These are phyloP conservation scores for Polylopha cassiicola DNA, from an alignment of 2,888 invertebrate genomes.

Conservation along the genomic window DNA sequence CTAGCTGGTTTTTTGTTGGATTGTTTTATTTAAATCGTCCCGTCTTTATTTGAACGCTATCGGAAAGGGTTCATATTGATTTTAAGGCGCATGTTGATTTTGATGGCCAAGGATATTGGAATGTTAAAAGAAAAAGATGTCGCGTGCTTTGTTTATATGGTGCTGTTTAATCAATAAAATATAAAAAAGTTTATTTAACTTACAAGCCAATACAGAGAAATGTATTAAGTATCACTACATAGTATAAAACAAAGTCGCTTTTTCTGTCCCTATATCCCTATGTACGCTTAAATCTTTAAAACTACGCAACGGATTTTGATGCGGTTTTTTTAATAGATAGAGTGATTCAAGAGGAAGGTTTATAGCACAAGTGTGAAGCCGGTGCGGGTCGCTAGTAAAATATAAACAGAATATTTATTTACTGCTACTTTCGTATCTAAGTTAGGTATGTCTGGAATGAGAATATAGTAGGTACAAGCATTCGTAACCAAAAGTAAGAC, in stretches of 20 bases:
- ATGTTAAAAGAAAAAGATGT: slow-evolving; percentile 36
- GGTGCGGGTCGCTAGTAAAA: too few species aligned
- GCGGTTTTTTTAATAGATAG: too few species aligned
- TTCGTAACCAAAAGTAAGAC: slow-evolving; percentile 2
- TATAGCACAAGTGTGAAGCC: too few species aligned
- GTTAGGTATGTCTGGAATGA: slow-evolving; percentile 2
- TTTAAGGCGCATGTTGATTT: slow-evolving; percentile 65
- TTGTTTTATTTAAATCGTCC: slow-evolving; percentile 57
- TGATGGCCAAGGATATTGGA: slow-evolving; percentile 57
- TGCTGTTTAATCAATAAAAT: slow-evolving; percentile 5
- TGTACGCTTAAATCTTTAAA: too few species aligned
- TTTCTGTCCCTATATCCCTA: too few species aligned
- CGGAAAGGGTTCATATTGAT: slow-evolving; percentile 70
- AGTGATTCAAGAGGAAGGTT: too few species aligned
- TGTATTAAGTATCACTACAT: too few species aligned
- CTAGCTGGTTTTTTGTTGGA: slow-evolving; percentile 38
- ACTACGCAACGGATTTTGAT: too few species aligned
- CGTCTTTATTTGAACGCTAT: slow-evolving; percentile 62
- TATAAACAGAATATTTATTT: too few species aligned
- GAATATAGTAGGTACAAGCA: slow-evolving; percentile 1
- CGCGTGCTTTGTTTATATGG: slow-evolving; percentile 21
- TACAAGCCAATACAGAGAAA: too few species aligned
- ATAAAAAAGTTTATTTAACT: slow-evolving; percentile 5
- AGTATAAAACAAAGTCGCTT: too few species aligned
- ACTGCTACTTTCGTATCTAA: not conserved